A percentile compares a stretch with the other conserved stretches of the same genome.
Conservation (phyloP, 2,888 invertebrate genomes). For the Morpho helenor region DNA sequence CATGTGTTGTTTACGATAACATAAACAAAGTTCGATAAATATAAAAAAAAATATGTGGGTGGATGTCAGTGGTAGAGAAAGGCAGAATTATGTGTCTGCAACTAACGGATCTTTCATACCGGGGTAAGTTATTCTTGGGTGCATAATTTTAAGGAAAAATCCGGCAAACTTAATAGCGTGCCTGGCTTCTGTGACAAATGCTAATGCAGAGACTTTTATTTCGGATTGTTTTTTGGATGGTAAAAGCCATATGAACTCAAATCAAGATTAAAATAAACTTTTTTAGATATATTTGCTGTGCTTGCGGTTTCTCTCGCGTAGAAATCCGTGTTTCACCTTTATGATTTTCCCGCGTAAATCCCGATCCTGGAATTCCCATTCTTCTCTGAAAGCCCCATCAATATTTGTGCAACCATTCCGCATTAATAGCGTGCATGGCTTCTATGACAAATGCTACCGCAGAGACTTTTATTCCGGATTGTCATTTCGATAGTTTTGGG, state of each 20-base stretch:
- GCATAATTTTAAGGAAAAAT: constrained; percentile 6
- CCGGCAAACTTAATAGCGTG: constrained; percentile 14
- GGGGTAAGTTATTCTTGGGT: constrained; percentile 72
- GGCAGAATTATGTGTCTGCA: constrained; percentile 78
- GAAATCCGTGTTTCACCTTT: too few relatives aligned
- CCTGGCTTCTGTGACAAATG: constrained; percentile 16
- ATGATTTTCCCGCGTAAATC: too few relatives aligned
- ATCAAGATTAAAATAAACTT: too few relatives aligned
- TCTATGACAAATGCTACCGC: constrained; percentile 17
- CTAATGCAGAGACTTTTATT: constrained; percentile 9
- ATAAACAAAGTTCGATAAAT: constrained; percentile 28
- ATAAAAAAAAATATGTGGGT: constrained; percentile 75
- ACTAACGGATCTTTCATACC: constrained; percentile 82
- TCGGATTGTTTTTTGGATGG: constrained; percentile 8
- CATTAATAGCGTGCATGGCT: constrained; percentile 16
- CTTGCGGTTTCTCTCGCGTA: too few relatives aligned
- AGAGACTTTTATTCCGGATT: constrained; percentile 11
- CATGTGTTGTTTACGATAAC: constrained; percentile 30
- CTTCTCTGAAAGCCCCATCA: too few relatives aligned
- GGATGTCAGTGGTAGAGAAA: constrained; percentile 79
- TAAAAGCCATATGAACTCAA: not conserved
- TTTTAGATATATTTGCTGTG: too few relatives aligned
- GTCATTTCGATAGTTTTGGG: not conserved
- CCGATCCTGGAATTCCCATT: too few relatives aligned
- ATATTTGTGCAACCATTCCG: too few relatives aligned